Percentiles rank a stretch among this genome's conserved stretches.
Conservation (phyloP, 2,888 invertebrate species). For the Ichneumon xanthorius region DNA sequence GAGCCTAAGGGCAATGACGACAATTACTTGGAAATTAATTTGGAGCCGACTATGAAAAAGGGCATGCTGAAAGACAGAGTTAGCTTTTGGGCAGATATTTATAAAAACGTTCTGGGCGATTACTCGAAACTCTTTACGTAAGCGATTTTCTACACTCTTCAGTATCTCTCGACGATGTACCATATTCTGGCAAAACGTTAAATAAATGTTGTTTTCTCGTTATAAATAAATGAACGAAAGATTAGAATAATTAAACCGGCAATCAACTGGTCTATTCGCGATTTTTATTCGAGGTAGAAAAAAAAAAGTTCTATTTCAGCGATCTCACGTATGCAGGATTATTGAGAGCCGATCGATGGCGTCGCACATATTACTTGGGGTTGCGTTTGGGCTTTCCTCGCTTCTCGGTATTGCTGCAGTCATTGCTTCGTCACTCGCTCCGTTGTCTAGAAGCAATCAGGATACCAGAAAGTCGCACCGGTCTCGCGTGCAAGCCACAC, state of each 20-base stretch:
- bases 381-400: slow-evolving; percentile 48
- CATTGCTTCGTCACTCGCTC: slow-evolving; percentile 80
- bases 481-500: slow-evolving; percentile 43
- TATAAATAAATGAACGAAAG: neutral
- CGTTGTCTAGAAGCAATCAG: slow-evolving; percentile 76
- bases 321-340: neutral
- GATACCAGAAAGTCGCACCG: slow-evolving; percentile 69
- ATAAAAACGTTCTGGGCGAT: slow-evolving; percentile 77
- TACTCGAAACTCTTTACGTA: slow-evolving; percentile 71
- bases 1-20: slow-evolving; percentile 77
- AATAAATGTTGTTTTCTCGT: neutral
- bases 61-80: slow-evolving; percentile 82
- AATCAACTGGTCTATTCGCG: neutral
- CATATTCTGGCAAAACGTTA: slow-evolving; percentile 5
- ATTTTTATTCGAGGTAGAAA: neutral
- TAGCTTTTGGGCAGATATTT: slow-evolving; percentile 85
- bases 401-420: slow-evolving; percentile 71
- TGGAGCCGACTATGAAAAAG: slow-evolving; percentile 78
- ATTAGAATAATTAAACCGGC: neutral
- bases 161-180: neutral
- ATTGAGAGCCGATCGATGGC: neutral
- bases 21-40: slow-evolving; percentile 83
- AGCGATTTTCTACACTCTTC: slow-evolving; percentile 19
- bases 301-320: neutral
- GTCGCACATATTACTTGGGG: slow-evolving; percentile 14